phyloP scores from a whole-genome alignment of 2,113 vertebrate species.

The Gallinago jamesoni region DNA sequence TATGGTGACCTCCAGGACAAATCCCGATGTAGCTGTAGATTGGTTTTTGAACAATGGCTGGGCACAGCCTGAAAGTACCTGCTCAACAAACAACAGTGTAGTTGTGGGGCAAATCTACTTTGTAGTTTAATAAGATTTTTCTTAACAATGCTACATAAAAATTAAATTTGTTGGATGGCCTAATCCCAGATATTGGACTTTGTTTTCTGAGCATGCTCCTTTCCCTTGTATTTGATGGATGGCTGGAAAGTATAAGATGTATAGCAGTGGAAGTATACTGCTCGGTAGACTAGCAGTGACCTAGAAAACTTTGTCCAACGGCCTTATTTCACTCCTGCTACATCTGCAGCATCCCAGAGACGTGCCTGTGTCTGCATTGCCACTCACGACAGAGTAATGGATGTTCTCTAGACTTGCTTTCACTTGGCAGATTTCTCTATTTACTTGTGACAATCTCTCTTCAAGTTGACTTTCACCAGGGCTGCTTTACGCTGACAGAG shows the following conservation, averaged over 20 bases:
- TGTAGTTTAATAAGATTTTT: neutral
- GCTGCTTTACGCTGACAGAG: neutral
- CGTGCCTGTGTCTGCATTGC: neutral
- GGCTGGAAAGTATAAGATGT: neutral
- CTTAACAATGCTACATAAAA: neutral
- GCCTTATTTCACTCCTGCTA: neutral
- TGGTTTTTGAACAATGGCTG: neutral
- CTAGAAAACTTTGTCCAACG: neutral
- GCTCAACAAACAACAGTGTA: neutral
- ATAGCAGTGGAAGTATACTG: neutral
- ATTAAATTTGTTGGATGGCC: neutral
- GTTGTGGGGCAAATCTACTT: neutral
- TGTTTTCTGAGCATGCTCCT: neutral
- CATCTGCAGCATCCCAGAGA: neutral
- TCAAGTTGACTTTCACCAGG: neutral
- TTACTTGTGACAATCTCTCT: neutral
- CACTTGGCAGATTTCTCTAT: neutral
- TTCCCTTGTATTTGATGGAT: neutral
- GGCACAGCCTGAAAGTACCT: neutral
- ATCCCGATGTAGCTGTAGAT: neutral
- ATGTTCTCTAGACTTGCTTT: neutral
- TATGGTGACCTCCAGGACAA: neutral
- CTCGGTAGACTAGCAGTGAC: neutral
- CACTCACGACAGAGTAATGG: neutral
- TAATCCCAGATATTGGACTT: too few species aligned